Evolutionary conservation across 1,140 invertebrate genomes (phyloP).

Genomic region (Pararge aegeria): DNA sequence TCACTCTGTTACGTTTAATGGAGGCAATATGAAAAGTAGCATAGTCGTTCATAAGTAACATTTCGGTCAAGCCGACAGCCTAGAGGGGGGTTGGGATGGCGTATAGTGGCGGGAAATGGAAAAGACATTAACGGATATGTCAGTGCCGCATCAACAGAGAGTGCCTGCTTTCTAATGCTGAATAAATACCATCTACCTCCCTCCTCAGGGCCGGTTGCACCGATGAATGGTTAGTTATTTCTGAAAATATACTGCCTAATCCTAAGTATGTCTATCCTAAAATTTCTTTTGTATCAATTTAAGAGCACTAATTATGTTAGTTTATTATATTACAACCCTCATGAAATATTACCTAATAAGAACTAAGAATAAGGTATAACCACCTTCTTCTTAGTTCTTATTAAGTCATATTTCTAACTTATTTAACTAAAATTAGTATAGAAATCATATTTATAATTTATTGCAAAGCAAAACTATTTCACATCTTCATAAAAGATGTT

Average conservation of each 20-base stretch:
- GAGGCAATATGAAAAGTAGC: constrained; percentile 16
- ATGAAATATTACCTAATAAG: no score
- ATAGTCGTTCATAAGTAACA: constrained; percentile 31
- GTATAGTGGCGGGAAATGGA: constrained; percentile 72
- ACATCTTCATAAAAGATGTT: no score
- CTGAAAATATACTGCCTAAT: not conserved
- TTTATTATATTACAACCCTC: no score
- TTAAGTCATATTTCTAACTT: no score
- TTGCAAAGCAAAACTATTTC: no score
- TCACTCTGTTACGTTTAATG: not conserved
- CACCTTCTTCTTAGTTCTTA: no score
- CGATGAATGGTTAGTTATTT: constrained; percentile 24
- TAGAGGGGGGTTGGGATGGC: constrained; percentile 37
- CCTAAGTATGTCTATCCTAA: not conserved
- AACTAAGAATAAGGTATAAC: no score
- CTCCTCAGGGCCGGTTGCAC: constrained; percentile 41
- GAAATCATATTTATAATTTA: no score
- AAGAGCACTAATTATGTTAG: no score
- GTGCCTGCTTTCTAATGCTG: constrained; percentile 74
- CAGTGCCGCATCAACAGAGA: constrained; percentile 71
- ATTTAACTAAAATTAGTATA: no score
- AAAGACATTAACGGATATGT: constrained; percentile 80
- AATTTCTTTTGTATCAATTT: not conserved
- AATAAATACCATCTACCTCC: constrained; percentile 71
- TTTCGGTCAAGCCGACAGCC: constrained; percentile 61